Evolutionary conservation across 1,140 invertebrate species (phyloP), one percentile per base, ranked within the genome.

Genomic region (Drosophila prosaltans): DNA sequence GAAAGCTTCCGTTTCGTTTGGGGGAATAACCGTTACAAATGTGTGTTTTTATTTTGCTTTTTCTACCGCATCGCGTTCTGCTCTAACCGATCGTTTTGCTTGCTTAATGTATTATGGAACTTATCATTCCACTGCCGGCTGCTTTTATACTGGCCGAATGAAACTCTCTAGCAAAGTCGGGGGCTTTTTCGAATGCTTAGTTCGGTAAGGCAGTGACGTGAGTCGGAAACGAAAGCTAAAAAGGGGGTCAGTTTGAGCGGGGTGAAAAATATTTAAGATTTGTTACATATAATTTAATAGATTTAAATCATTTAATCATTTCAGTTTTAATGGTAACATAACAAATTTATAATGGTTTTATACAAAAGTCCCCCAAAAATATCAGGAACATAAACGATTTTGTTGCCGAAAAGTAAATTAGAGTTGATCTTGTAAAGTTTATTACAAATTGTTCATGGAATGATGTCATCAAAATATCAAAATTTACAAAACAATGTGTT

Each of bases 101-200:
- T 68, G 70, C 48, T 26, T 24, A 24, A 10, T 21, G 9, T n/a
- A 76, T 72, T 83, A 65, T 88, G 80, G 83, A 74, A 65, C 70
- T 71, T 83, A 66, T 72, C 26, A 54, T 24, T 48, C 10, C 54
- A 28, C 39, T 10, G 63, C 32, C 10, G 65, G 51, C 43, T 28
- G 72, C 65, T 89, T 88, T 88, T 88, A 89, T 89, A 88, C 55
- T 69, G 65, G 57, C 48, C 61, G 28, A 54, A 43, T 7, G 55
- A 59, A 41, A 36, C 21, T 39, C 64, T 57, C 67, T 59, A 65
- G n/a, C 60, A 39, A 11, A 0, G 16, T 9, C 10, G n/a, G 83
- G 84, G 84, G 63, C 72, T 86, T 88, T 88, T 85, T 84, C 76
- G 45, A 3, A 2, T 51, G 45, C 45, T 45, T 43, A 39, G 11